A percentile compares a stretch with the other conserved stretches of the same genome.
These are phyloP conservation scores for Cantharis flavilabris DNA, from an alignment of 2,888 invertebrate species.

Conservation along the genomic window DNA sequence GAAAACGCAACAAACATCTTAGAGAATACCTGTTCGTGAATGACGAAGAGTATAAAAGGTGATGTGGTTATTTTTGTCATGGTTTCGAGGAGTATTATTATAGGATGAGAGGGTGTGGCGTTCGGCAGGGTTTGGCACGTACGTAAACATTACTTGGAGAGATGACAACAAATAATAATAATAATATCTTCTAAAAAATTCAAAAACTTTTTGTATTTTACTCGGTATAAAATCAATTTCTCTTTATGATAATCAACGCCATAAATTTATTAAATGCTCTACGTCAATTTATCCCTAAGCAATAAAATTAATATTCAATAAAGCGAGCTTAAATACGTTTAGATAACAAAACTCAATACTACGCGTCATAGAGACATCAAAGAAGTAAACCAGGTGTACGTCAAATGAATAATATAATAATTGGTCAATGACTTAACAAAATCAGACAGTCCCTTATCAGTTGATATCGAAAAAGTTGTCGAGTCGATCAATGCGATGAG, in stretches of 20 bases:
- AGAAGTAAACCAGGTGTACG: conserved; percentile 30
- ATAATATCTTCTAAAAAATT: not conserved
- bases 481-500: conserved; percentile 49
- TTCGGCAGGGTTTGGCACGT: conserved; percentile 29
- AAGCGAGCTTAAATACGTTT: conserved; percentile 6
- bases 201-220: too few relatives aligned
- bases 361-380: conserved; percentile 23
- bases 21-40: not conserved
- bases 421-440: conserved; percentile 53
- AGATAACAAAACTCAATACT: conserved; percentile 19
- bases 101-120: conserved; percentile 29
- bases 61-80: conserved; percentile 21
- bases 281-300: not conserved
- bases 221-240: not conserved
- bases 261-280: not conserved
- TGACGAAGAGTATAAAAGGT: conserved; percentile 4
- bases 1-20: not conserved
- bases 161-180: conserved; percentile 14
- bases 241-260: not conserved
- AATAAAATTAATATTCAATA: conserved; percentile 16
- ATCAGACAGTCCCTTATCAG: conserved; percentile 46
- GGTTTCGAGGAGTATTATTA: conserved; percentile 19
- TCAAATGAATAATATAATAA: conserved; percentile 40
- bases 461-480: conserved; percentile 47
- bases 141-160: conserved; percentile 22